Evolutionary conservation across 2,888 invertebrate species (phyloP).

Genomic region (Xestoiulus laeticollis): DNA sequence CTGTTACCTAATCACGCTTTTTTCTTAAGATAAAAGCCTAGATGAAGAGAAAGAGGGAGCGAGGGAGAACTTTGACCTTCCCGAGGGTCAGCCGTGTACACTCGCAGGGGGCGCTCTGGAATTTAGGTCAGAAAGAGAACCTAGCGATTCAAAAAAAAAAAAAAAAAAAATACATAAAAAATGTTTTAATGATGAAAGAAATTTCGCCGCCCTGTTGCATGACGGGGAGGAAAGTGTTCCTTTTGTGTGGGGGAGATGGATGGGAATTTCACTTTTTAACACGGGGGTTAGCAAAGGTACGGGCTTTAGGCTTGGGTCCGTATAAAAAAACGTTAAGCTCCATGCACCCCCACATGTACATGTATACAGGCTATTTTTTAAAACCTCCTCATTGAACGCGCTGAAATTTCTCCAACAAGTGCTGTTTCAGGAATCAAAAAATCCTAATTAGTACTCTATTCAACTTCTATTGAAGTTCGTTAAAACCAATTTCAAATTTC

Average conservation of each 20-base stretch:
- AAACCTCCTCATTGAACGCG: too few species aligned
- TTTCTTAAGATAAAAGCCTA: constrained; percentile 5
- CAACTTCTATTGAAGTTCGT: too few species aligned
- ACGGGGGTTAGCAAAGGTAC: too few species aligned
- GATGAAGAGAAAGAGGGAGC: not conserved
- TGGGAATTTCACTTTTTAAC: not conserved
- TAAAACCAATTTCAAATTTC: too few species aligned
- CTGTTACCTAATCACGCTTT: not conserved
- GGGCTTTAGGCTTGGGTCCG: too few species aligned
- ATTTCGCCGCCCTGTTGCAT: not conserved
- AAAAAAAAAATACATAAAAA: not conserved
- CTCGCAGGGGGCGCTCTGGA: constrained; percentile 14
- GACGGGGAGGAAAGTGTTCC: not conserved
- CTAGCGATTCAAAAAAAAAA: not conserved
- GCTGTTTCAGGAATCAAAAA: too few species aligned
- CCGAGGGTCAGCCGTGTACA: not conserved
- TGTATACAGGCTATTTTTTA: too few species aligned
- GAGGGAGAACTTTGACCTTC: constrained; percentile 18
- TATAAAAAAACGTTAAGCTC: too few species aligned
- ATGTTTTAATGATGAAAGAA: constrained; percentile 3
- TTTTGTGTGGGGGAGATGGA: not conserved
- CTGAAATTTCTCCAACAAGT: too few species aligned
- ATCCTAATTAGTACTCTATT: too few species aligned
- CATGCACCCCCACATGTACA: too few species aligned
- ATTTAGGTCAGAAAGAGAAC: not conserved